phyloP scores from a whole-genome alignment of 2,113 vertebrate genomes.

The Machaerirhynchus nigripectus region DNA sequence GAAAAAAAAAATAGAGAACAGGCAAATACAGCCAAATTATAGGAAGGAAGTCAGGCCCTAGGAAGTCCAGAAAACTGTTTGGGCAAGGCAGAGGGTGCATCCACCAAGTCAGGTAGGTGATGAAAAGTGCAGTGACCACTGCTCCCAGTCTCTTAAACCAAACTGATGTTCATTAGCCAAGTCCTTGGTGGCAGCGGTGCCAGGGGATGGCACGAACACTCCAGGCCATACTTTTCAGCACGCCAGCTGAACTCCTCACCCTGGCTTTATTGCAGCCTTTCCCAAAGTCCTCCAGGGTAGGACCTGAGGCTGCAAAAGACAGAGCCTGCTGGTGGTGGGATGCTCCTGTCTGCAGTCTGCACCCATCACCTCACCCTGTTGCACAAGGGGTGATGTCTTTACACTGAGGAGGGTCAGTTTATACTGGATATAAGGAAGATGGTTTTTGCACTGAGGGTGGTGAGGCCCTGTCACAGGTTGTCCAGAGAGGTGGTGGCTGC shows the following conservation, averaged over 20 bases:
- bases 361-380: background rate
- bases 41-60: rapidly evolving
- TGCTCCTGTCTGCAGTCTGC: background rate
- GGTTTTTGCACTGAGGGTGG: background rate
- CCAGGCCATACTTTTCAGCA: background rate
- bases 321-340: background rate
- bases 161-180: background rate
- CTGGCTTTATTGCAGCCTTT: background rate
- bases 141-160: background rate
- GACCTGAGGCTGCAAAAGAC: background rate
- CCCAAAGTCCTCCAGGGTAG: background rate
- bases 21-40: background rate
- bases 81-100: background rate
- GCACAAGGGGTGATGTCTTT: background rate
- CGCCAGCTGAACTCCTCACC: background rate
- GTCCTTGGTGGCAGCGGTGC: background rate
- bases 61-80: background rate
- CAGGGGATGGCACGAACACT: background rate
- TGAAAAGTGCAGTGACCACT: background rate
- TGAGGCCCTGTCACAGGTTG: background rate
- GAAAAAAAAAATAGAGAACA: background rate
- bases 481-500: background rate
- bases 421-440: background rate
- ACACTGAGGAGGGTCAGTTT: background rate
- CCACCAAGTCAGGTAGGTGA: background rate